Evolutionary conservation across 2,113 vertebrate species (phyloP).

Genomic region (Seriola dumerili): DNA sequence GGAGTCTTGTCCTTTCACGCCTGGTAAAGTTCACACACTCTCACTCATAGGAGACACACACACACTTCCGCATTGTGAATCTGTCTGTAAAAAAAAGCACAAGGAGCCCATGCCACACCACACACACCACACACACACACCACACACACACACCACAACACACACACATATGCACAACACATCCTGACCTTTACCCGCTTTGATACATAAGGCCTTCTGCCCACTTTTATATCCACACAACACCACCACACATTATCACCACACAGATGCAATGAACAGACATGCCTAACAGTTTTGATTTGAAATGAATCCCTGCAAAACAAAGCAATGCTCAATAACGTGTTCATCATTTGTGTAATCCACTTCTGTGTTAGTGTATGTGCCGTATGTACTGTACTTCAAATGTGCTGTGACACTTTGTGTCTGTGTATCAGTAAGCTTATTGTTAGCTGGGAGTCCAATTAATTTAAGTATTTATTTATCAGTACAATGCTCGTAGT

Average conservation of each 20-base stretch:
- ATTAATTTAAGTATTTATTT: constrained; percentile 46
- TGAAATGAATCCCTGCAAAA: background rate
- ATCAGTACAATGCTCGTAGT: constrained; percentile 17
- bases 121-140: constrained; percentile 9
- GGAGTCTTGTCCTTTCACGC: constrained; percentile 60
- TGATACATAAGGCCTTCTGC: constrained; percentile 25
- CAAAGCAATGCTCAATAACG: background rate
- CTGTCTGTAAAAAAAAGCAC: background rate
- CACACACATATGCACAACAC: background rate
- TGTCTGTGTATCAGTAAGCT: constrained; percentile 31
- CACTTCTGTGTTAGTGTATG: constrained; percentile 27
- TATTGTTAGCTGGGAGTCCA: constrained; percentile 22
- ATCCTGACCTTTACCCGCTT: constrained; percentile 48
- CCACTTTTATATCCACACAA: constrained; percentile 18
- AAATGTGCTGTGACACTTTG: constrained; percentile 44
- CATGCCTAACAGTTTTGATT: background rate
- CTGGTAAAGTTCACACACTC: constrained; percentile 65
- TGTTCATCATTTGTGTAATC: constrained; percentile 29
- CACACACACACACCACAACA: background rate
- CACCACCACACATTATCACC: constrained; percentile 12
- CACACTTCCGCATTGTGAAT: constrained; percentile 10
- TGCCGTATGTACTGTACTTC: constrained; percentile 8
- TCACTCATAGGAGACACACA: constrained; percentile 29
- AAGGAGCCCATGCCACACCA: background rate
- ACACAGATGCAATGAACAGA: background rate